Evolutionary conservation across 2,113 vertebrate genomes (phyloP).

Genomic region (Bostrychus sinensis): DNA sequence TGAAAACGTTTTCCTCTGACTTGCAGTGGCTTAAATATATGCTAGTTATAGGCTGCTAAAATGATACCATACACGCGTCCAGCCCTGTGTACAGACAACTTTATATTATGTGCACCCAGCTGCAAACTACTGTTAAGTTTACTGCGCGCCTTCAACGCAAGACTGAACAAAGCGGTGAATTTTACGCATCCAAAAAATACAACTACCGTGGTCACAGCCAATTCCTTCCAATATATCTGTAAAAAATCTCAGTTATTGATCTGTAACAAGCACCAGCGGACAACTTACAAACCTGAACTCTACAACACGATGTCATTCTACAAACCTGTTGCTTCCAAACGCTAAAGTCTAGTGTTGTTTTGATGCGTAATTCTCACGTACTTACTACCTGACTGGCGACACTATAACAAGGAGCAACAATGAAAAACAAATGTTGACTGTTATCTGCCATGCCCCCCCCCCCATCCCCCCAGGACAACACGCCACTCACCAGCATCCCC

Average conservation of each 20-base stretch:
- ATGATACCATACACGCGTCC: no score
- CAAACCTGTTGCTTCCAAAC: background rate
- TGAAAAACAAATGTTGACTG: conserved; percentile 45
- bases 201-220: background rate
- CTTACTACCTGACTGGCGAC: background rate
- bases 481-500: conserved; percentile 94
- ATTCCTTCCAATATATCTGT: background rate
- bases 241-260: background rate
- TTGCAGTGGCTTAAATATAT: no score
- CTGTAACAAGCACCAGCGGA: background rate
- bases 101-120: background rate
- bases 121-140: background rate
- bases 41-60: no score
- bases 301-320: background rate
- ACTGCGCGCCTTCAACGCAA: background rate
- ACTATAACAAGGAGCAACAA: conserved; percentile 28
- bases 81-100: no score
- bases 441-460: conserved; percentile 1
- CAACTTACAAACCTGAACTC: background rate
- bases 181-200: no score
- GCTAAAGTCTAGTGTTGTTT: background rate
- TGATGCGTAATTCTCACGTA: conserved; percentile 38
- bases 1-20: no score
- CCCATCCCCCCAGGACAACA: conserved; percentile 11
- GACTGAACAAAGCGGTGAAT: no score